Conservation (phyloP, 2,888 invertebrate species). For the Alviniconcha strummeri region DNA sequence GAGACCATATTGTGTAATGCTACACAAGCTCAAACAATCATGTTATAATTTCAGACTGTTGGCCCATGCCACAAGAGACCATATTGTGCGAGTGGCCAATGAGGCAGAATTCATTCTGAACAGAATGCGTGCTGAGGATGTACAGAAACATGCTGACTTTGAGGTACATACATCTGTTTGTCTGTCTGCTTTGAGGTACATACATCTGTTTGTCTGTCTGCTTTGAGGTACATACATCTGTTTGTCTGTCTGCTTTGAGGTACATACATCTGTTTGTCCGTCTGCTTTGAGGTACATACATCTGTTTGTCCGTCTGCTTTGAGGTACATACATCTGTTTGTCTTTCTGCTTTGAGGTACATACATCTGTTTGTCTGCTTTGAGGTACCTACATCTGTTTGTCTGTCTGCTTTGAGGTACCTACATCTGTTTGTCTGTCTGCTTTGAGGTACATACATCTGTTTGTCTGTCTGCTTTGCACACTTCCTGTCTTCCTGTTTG, state of each 20-base stretch:
- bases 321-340: slow-evolving; percentile 68
- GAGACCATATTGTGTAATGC: too few species aligned
- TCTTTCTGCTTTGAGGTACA: too few species aligned
- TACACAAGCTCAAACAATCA: too few species aligned
- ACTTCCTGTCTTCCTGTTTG: too few species aligned
- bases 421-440: too few species aligned
- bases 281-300: too few species aligned
- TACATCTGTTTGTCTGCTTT: too few species aligned
- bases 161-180: slow-evolving; percentile 68
- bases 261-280: slow-evolving; percentile 35
- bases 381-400: slow-evolving; percentile 68
- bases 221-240: slow-evolving; percentile 74
- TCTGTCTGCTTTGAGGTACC: too few species aligned
- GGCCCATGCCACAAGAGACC: slow-evolving; percentile 99
- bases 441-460: slow-evolving; percentile 74
- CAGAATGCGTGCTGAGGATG: slow-evolving; percentile 98
- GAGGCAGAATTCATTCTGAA: slow-evolving; percentile 99
- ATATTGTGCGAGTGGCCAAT: slow-evolving; percentile 98
- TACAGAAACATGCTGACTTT: slow-evolving; percentile 95
- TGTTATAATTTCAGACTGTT: slow-evolving; percentile 79
- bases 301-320: too few species aligned
- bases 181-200: too few species aligned
- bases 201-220: too few species aligned
- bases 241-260: slow-evolving; percentile 74
- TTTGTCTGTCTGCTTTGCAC: too few species aligned